Percentiles rank a stretch among this genome's conserved stretches.
Conservation (phyloP, 1,140 invertebrate species). For the Leptestheria dahalacensis region DNA sequence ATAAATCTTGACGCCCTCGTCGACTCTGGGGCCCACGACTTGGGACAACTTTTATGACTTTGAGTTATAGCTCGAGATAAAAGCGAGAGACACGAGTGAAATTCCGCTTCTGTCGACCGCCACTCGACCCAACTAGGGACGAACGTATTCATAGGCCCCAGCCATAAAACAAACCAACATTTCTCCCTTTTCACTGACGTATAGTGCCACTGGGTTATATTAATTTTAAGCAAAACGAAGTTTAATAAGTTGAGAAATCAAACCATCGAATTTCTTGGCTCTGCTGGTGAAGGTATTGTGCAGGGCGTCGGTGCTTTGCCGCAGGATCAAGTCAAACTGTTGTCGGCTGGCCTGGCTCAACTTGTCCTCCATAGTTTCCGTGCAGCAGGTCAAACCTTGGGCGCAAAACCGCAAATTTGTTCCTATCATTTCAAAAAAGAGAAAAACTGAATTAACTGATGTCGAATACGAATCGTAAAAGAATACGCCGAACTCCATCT, state of each 20-base stretch:
- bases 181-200: no score
- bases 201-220: no score
- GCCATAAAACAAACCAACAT: no score
- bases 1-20: not conserved
- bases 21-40: no score
- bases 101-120: no score
- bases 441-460: constrained; percentile 14
- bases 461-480: no score
- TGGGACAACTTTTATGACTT: no score
- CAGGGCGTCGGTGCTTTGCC: constrained; percentile 24
- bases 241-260: not conserved
- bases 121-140: no score
- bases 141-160: no score
- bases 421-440: constrained; percentile 21
- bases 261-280: constrained; percentile 31
- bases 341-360: constrained; percentile 27
- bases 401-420: constrained; percentile 28
- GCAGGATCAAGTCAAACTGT: constrained; percentile 28
- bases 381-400: constrained; percentile 30
- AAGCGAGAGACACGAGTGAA: no score
- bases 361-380: constrained; percentile 29
- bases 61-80: no score
- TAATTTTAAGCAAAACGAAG: not conserved
- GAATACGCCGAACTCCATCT: no score
- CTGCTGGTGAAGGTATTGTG: constrained; percentile 25